phyloP scores from a whole-genome alignment of 2,113 vertebrate genomes.

The Rhea americana region DNA sequence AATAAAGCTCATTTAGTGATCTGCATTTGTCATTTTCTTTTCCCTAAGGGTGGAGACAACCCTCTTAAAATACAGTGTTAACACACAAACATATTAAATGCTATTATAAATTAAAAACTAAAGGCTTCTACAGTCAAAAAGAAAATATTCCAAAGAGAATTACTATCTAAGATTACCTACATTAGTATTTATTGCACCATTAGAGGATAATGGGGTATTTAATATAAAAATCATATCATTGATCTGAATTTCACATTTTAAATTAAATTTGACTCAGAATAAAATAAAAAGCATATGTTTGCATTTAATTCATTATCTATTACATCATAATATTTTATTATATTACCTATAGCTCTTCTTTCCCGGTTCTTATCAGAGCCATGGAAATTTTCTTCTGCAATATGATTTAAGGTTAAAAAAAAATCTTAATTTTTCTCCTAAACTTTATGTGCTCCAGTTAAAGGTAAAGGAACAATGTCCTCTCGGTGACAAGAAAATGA shows the following conservation, averaged over 20 bases:
- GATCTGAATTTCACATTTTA: conserved; percentile 49
- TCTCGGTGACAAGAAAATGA: neutral
- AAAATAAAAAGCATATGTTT: neutral
- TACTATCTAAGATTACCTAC: conserved; percentile 10
- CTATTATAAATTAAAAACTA: conserved; percentile 36
- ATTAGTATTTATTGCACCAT: conserved; percentile 52
- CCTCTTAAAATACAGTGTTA: conserved; percentile 17
- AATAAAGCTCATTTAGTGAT: neutral
- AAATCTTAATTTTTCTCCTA: neutral
- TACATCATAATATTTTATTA: neutral
- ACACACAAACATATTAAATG: conserved; percentile 29
- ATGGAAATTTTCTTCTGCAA: neutral
- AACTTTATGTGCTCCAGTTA: neutral
- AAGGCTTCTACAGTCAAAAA: conserved; percentile 56
- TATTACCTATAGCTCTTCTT: neutral
- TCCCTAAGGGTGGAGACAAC: neutral
- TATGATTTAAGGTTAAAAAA: neutral
- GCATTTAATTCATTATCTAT: neutral
- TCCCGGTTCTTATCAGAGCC: neutral
- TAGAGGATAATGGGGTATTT: conserved; percentile 37
- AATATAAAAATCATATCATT: conserved; percentile 53
- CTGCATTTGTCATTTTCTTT: neutral
- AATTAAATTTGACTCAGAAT: conserved; percentile 16
- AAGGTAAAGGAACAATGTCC: neutral
- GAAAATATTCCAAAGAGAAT: conserved; percentile 37